Evolutionary conservation across 1,140 invertebrate species (phyloP), one percentile per base, ranked within the genome.

Genomic region (Anagrus nilaparvatae): DNA sequence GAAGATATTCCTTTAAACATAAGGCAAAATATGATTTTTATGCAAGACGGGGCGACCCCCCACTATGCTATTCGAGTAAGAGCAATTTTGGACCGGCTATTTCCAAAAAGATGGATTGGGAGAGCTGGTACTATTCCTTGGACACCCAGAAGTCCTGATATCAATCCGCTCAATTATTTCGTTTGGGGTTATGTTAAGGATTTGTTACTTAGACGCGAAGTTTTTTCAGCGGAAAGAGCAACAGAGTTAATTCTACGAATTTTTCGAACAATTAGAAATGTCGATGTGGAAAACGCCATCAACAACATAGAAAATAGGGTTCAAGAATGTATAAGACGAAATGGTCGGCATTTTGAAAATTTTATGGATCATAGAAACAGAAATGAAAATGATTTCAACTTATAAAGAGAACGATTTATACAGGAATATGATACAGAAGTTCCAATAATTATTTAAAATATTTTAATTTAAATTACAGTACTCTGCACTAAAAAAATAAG

Each of bases 131-230:
- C 59, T 18, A 52, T 68, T 28, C 40, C 51, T 33, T 70, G 65
- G 66, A 58, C 59, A 35, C 46, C 63, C 13, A 47, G 65, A 38
- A 63, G 56, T 32, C 58, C 56, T 18, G 66, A 69, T 52, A 43
- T 69, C 21, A 60, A 51, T 21, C 59, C 56, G n/a, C 40, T 61
- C 18, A 60, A 69, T 54, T 69, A 57, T 55, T 63, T 61, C n/a
- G n/a, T 57, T 9, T 65, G 60, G 64, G 64, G 61, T 30, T 54
- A 59, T 33, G 38, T 68, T 40, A 67, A 56, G 49, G 45, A 38
- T 27, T 52, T 52, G 40, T 50, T 62, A 28, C 63, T 58, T 20
- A 34, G 39, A 40, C 45, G 29, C 4, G 39, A 41, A 28, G 18
- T 38, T 5, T 25, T 5, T 13, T n/a, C 48, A 30, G 12, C 32